Conservation (phyloP, 1,140 invertebrate species). For the Camponotus floridanus region DNA sequence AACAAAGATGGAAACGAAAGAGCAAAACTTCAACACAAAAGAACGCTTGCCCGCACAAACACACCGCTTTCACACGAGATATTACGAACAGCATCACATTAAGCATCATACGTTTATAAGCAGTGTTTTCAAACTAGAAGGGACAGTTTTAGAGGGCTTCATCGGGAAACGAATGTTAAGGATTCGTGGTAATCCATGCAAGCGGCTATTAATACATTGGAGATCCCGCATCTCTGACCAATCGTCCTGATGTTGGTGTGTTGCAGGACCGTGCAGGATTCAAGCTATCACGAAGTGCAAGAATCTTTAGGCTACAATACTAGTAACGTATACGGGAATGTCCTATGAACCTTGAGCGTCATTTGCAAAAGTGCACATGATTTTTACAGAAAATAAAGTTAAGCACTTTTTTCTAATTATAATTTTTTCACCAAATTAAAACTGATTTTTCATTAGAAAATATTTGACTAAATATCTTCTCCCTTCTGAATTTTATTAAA, state of each 20-base stretch:
- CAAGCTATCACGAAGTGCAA: conserved; percentile 71
- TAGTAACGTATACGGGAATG: conserved; percentile 69
- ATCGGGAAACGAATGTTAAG: conserved; percentile 43
- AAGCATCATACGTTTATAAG: conserved; percentile 77
- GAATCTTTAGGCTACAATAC: conserved; percentile 70
- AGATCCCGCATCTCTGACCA: conserved; percentile 79
- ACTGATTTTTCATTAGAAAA: neutral
- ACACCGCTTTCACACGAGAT: conserved; percentile 72
- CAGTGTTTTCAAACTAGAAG: conserved; percentile 75
- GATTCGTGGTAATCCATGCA: conserved; percentile 77
- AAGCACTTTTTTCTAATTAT: neutral
- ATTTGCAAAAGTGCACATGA: conserved; percentile 69
- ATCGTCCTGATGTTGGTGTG: conserved; percentile 80
- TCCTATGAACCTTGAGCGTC: conserved; percentile 67
- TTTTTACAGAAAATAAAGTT: neutral
- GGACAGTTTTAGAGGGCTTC: conserved; percentile 64
- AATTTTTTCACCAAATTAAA: neutral
- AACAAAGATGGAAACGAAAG: conserved; percentile 55
- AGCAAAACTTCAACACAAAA: conserved; percentile 55
- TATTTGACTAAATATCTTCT: neutral
- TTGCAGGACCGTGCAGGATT: conserved; percentile 79
- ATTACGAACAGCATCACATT: conserved; percentile 71
- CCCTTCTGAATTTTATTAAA: neutral
- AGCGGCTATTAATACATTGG: conserved; percentile 74
- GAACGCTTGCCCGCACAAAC: conserved; percentile 72